A percentile compares a stretch with the other conserved stretches of the same genome.
phyloP scores from a whole-genome alignment of 2,797 vertebrate genomes.

The Cynopterus sphinx region DNA sequence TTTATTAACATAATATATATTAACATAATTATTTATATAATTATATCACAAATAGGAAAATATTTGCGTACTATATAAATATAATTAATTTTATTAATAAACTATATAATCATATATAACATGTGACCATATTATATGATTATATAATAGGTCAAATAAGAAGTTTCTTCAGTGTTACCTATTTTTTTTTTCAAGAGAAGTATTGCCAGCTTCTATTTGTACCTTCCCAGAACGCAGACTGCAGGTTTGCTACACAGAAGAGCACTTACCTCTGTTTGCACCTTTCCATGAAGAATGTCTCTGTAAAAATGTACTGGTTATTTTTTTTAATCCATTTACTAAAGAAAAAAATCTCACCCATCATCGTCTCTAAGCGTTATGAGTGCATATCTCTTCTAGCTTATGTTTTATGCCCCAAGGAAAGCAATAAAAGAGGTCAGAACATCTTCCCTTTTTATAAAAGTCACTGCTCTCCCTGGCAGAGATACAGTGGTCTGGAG shows the following conservation, averaged over 20 bases:
- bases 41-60: background rate
- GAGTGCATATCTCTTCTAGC: background rate
- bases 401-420: background rate
- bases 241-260: background rate
- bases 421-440: background rate
- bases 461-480: background rate
- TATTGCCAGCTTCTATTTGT: background rate
- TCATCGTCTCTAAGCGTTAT: background rate
- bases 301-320: background rate
- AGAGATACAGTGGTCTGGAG: background rate
- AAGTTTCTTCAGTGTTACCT: background rate
- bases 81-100: background rate
- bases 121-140: background rate
- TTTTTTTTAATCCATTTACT: background rate
- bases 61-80: background rate
- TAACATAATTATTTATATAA: background rate
- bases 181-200: background rate
- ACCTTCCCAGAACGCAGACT: background rate
- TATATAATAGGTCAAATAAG: background rate
- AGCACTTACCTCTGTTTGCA: background rate
- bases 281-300: background rate
- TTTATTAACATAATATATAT: background rate
- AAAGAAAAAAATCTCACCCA: background rate
- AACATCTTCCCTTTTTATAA: background rate
- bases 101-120: background rate